A percentile compares a stretch with the other conserved stretches of the same genome.
Evolutionary conservation across 1,140 invertebrate genomes (phyloP).

Genomic region (Platyscapa corneri): DNA sequence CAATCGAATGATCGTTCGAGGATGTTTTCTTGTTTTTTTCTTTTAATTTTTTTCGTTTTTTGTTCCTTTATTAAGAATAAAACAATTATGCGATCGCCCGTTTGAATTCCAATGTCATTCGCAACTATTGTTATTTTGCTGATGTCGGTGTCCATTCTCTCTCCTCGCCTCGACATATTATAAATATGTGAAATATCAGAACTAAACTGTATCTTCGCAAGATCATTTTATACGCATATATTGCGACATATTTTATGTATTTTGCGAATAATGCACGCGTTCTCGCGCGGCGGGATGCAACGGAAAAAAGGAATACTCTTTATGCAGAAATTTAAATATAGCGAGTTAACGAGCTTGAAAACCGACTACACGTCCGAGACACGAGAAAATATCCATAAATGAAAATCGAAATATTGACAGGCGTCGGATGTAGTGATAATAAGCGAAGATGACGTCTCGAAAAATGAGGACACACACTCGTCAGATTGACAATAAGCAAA

Average conservation of each 20-base stretch:
- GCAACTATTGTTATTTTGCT: background rate
- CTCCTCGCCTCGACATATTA: background rate
- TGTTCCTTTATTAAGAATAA: background rate
- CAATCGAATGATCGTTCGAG: conserved; percentile 2
- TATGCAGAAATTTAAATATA: background rate
- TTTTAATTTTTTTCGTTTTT: background rate
- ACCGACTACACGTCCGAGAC: background rate
- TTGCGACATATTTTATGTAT: too few species aligned
- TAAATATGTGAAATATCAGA: background rate
- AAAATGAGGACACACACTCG: conserved; percentile 10
- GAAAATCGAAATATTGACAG: conserved; percentile 16
- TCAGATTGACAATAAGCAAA: conserved; percentile 29
- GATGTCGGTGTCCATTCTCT: background rate
- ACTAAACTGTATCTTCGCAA: background rate
- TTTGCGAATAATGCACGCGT: too few species aligned
- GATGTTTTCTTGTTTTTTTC: background rate
- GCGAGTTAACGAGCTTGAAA: background rate
- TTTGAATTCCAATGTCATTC: background rate
- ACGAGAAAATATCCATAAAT: background rate
- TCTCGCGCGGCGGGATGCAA: background rate
- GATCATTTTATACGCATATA: background rate
- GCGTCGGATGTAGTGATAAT: background rate
- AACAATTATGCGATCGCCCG: background rate
- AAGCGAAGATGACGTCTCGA: background rate
- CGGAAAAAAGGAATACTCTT: background rate